Evolutionary conservation across 2,113 vertebrate species (phyloP), one percentile per base, ranked within the genome.

Genomic region (Dicentrarchus labrax): DNA sequence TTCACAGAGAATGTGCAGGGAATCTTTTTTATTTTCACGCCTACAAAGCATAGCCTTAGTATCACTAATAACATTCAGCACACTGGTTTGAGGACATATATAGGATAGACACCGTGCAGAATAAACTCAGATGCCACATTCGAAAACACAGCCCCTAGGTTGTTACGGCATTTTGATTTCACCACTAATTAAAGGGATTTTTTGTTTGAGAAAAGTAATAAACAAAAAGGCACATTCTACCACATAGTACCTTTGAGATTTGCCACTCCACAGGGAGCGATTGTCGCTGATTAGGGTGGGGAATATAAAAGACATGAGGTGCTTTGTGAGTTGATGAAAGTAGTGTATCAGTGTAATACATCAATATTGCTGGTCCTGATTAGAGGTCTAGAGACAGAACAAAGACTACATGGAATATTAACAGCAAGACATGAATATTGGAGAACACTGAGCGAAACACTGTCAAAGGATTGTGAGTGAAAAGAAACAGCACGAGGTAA

Each of bases 301-400:
- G 84, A 82, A 76, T 83, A 65, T 51, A 62, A 74, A 87, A 78
- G 82, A 73, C 88, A 79, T 36, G 16, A 59, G 71, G 57, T 39
- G 78, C 82, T 87, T 70, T 87, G 78, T 82, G 73, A 83, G 62
- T 72, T 84, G 76, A 87, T 83, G 69, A 88, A 86, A 85, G 70
- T 19, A 72, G 36, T 39, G 24, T 72, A 76, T 83, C 66, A 54
- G 45, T 78, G 77, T 72, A 70, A 75, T 68, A 80, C 82, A 79
- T 89, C 84, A 84, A 66, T 73, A 45, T 80, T 72, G 76, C 76
- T 67, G 71, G 78, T 71, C 51, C 79, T 91, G 13, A 47, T 47
- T 4, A 47, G 83, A 76, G 54, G 66, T 59, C 61, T 65, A 45
- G 30, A 79, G 74, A 78, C 4, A 80, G 76, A 87, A 83, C 54